Percentiles rank a stretch among this genome's conserved stretches.
Evolutionary conservation across 2,888 invertebrate species (phyloP).

Genomic region (Aricia artaxerxes): DNA sequence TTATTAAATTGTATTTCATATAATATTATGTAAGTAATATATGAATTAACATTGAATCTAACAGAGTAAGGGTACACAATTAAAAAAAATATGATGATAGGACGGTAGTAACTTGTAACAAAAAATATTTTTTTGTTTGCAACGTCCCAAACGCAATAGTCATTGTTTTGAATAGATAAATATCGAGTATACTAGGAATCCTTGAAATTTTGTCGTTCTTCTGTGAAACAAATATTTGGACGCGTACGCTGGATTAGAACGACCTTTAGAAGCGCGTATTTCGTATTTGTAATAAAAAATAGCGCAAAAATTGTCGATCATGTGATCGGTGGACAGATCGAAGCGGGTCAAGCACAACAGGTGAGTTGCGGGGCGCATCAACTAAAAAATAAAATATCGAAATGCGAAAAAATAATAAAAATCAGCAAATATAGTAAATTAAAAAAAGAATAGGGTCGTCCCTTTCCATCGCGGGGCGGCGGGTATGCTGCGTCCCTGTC

Average conservation of each 20-base stretch:
- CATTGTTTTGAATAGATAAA: slow-evolving; percentile 1
- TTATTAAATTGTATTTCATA: background rate
- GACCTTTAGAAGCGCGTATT: slow-evolving; percentile 31
- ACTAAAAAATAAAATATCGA: slow-evolving; percentile 81
- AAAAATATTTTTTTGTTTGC: background rate
- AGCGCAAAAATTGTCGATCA: slow-evolving; percentile 70
- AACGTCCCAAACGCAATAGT: background rate
- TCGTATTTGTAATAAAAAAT: slow-evolving; percentile 54
- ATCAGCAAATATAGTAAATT: slow-evolving; percentile 78
- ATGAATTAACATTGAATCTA: background rate
- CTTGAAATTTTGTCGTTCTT: background rate
- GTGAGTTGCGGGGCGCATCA: slow-evolving; percentile 77
- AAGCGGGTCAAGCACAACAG: slow-evolving; percentile 80
- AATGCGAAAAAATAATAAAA: slow-evolving; percentile 81
- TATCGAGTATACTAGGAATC: background rate
- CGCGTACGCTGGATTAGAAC: background rate
- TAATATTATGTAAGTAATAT: background rate
- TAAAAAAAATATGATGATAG: background rate
- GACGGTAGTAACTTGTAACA: background rate
- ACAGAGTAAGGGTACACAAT: background rate
- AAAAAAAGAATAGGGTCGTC: slow-evolving; percentile 70
- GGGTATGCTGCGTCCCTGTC: slow-evolving; percentile 56
- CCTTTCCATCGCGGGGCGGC: slow-evolving; percentile 46
- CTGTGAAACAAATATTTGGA: background rate
- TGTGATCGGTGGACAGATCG: slow-evolving; percentile 74